phyloP scores from a whole-genome alignment of 1,140 invertebrate genomes.

The Carcinoscorpius rotundicauda region DNA sequence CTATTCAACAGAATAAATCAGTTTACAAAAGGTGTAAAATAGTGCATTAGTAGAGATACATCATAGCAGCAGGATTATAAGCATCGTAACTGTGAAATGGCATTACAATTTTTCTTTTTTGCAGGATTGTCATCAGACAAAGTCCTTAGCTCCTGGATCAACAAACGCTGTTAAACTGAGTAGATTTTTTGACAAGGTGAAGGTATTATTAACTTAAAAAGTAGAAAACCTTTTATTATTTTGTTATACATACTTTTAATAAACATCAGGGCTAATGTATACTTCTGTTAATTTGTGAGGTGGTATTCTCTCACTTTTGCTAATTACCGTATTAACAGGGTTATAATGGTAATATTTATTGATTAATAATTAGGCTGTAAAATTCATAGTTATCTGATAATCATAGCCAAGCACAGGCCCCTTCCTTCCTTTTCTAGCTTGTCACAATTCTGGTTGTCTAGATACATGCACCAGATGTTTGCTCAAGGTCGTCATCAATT shows the following conservation, averaged over 20 bases:
- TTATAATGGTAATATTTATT: no score
- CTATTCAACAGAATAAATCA: background rate
- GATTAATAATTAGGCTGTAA: no score
- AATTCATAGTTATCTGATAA: no score
- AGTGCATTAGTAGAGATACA: constrained; percentile 1
- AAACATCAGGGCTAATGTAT: background rate
- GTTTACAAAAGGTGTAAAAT: background rate
- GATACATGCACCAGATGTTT: no score
- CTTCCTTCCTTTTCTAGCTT: no score
- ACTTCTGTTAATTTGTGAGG: background rate
- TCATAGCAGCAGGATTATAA: background rate
- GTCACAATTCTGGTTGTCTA: no score
- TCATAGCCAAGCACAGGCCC: no score
- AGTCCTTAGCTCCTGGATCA: constrained; percentile 77
- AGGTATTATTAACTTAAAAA: background rate
- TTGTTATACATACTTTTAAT: background rate
- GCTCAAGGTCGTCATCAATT: no score
- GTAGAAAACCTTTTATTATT: background rate
- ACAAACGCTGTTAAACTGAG: constrained; percentile 82
- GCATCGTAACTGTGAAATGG: background rate
- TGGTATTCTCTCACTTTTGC: no score
- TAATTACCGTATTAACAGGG: no score
- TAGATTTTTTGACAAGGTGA: constrained; percentile 86
- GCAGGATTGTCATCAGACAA: constrained; percentile 59
- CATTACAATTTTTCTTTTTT: constrained; percentile 20